Evolutionary conservation across 2,113 vertebrate species (phyloP).

Genomic region (Ageneiosus marmoratus): DNA sequence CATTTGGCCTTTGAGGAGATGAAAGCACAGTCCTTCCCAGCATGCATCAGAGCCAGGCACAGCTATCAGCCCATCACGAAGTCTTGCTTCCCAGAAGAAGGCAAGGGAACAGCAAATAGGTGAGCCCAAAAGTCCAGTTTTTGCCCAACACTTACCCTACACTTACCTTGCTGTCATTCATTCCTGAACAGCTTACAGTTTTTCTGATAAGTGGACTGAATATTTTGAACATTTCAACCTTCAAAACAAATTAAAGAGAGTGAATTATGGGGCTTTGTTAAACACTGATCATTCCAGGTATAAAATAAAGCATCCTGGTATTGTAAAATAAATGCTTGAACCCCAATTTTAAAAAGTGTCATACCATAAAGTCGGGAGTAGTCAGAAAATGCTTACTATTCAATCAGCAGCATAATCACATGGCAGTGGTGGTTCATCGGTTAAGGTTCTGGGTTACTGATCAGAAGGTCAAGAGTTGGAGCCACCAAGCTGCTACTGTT

Average conservation of each 20-base stretch:
- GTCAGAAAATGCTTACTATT: background rate
- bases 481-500: no score
- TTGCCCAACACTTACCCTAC: background rate
- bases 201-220: background rate
- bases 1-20: conserved; percentile 45
- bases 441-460: no score
- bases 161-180: background rate
- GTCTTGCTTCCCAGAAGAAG: conserved; percentile 21
- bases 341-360: background rate
- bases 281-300: background rate
- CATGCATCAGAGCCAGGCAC: conserved; percentile 37
- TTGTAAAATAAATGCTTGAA: background rate
- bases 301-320: background rate
- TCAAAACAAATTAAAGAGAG: background rate
- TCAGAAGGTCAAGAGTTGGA: no score
- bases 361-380: background rate
- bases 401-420: background rate
- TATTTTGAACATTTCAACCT: background rate
- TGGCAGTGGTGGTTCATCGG: no score
- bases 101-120: background rate
- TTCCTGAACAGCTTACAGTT: background rate
- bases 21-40: conserved; percentile 44
- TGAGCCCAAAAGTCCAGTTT: background rate
- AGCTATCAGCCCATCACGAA: conserved; percentile 40
- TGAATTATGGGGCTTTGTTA: background rate